These are phyloP conservation scores for Pteria penguin DNA, from an alignment of 2,888 invertebrate species.

Conservation along the genomic window DNA sequence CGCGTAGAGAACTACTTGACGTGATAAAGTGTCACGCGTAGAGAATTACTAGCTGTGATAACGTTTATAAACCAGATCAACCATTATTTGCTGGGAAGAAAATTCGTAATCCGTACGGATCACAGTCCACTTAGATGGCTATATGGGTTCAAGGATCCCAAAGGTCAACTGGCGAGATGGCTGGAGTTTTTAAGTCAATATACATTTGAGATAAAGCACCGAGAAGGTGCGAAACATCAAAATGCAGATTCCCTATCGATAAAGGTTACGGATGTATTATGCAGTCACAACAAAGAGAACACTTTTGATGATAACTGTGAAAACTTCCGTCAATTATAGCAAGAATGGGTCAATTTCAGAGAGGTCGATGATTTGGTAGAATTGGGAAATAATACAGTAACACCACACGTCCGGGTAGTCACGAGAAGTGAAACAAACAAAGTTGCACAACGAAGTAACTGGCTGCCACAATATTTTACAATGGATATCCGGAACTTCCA, in stretches of 20 bases:
- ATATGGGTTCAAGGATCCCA: background rate
- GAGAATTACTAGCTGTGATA: slow-evolving; percentile 3
- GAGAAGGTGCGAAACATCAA: background rate
- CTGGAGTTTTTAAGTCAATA: slow-evolving; percentile 8
- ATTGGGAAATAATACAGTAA: background rate
- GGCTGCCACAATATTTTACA: background rate
- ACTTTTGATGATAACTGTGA: background rate
- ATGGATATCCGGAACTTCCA: background rate
- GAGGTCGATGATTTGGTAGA: background rate
- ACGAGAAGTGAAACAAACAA: background rate
- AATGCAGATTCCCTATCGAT: slow-evolving; percentile 8
- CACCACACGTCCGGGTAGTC: background rate
- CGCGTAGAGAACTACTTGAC: background rate
- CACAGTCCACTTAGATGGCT: background rate
- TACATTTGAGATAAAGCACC: background rate
- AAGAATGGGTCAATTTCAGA: background rate
- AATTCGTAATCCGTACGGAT: background rate
- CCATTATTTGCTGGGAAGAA: background rate
- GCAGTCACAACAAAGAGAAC: too few species aligned
- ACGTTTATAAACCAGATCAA: background rate
- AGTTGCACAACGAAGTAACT: background rate
- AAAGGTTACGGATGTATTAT: background rate
- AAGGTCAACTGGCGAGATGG: slow-evolving; percentile 5
- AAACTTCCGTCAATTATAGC: background rate
- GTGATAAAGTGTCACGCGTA: background rate